phyloP scores from a whole-genome alignment of 1,140 invertebrate species.

The Papilio aristodemus region DNA sequence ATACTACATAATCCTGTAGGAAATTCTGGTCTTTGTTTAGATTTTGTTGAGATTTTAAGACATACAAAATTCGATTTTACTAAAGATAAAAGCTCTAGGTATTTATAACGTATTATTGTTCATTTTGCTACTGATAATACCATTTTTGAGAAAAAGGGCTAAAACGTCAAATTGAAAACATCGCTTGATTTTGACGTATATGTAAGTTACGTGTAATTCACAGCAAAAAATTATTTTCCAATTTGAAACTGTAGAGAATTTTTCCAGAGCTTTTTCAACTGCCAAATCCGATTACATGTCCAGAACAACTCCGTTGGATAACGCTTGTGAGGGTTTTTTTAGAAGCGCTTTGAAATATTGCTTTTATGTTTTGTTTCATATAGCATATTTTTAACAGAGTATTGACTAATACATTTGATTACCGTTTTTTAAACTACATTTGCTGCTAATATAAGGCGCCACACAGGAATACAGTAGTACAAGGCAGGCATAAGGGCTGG shows the following conservation, averaged over 20 bases:
- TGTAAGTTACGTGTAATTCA: not conserved
- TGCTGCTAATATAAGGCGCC: too few species aligned
- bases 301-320: not conserved
- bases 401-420: too few species aligned
- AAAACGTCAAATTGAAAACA: not conserved
- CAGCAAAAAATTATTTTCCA: slow-evolving; percentile 3
- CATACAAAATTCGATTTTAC: too few species aligned
- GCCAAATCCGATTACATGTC: slow-evolving; percentile 11
- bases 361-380: not conserved
- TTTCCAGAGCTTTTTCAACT: not conserved
- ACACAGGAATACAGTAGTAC: too few species aligned
- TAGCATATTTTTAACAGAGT: not conserved
- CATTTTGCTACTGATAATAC: too few species aligned
- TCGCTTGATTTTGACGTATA: not conserved
- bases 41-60: not conserved
- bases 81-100: too few species aligned
- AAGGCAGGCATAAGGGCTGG: too few species aligned
- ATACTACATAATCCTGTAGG: not conserved
- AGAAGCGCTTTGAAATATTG: not conserved
- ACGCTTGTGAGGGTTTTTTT: not conserved
- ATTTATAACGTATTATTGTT: too few species aligned
- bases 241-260: not conserved
- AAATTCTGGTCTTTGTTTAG: not conserved
- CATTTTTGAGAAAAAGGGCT: too few species aligned
- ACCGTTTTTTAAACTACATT: too few species aligned